Conservation (phyloP, 2,888 invertebrate species). For the Drosophila kanekoi region DNA sequence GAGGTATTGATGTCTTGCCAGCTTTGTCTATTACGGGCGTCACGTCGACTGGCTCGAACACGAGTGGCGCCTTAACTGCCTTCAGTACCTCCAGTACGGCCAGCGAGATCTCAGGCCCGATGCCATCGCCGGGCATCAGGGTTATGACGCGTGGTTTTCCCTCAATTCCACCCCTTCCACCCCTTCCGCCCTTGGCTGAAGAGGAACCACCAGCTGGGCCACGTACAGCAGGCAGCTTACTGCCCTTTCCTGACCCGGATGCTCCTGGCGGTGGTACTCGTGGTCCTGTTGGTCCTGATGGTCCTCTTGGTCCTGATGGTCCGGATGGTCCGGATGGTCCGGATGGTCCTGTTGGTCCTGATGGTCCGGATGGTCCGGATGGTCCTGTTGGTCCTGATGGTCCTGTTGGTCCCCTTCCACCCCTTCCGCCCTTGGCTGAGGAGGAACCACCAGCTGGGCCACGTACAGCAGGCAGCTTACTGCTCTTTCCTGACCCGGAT, state of each 20-base stretch:
- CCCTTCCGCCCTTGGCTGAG: neutral
- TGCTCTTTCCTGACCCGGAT: neutral
- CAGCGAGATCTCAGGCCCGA: constrained; percentile 98
- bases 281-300: neutral
- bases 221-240: neutral
- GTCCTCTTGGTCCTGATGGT: neutral
- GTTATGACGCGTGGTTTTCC: constrained; percentile 86
- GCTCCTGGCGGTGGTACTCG: neutral
- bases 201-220: neutral
- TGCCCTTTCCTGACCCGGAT: neutral
- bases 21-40: constrained; percentile 94
- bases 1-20: constrained; percentile 97
- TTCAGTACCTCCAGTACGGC: constrained; percentile 98
- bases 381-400: no score
- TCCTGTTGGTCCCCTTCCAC: neutral
- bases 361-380: neutral
- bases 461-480: neutral
- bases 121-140: constrained; percentile 99
- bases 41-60: constrained; percentile 99
- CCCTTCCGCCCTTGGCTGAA: neutral
- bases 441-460: neutral
- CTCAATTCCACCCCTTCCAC: neutral
- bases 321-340: neutral
- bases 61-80: constrained; percentile 96
- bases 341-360: neutral